A percentile compares a stretch with the other conserved stretches of the same genome.
Conservation (phyloP, 2,113 vertebrate genomes). For the Ovis canadensis region DNA sequence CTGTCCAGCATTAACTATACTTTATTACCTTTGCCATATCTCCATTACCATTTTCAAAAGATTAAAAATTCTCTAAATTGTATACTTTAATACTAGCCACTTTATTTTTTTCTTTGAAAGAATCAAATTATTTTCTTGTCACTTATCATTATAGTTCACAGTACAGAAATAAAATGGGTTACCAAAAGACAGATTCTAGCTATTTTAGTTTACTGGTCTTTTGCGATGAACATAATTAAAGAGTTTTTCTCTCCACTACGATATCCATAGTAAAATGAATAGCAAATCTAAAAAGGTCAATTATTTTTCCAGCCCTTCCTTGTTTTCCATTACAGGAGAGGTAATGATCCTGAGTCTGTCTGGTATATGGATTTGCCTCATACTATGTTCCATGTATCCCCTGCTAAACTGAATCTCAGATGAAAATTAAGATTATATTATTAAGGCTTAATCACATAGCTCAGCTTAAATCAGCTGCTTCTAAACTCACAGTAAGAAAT, state of each 20-base stretch:
- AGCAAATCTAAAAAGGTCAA: background rate
- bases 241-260: background rate
- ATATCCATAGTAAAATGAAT: background rate
- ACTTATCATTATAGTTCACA: background rate
- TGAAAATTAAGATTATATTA: conserved; percentile 1
- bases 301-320: background rate
- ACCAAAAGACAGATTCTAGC: background rate
- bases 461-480: background rate
- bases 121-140: background rate
- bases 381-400: background rate
- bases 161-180: background rate
- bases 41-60: background rate
- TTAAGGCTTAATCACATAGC: background rate
- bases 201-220: conserved; percentile 15
- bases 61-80: background rate
- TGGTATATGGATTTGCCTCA: background rate
- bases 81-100: background rate
- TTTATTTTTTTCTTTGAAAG: background rate
- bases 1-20: background rate
- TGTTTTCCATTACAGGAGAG: background rate
- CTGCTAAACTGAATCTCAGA: background rate
- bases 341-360: background rate
- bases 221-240: background rate
- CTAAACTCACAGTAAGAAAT: background rate
- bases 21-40: background rate